Evolutionary conservation across 2,113 vertebrate genomes (phyloP).

Genomic region (Apaloderma vittatum): DNA sequence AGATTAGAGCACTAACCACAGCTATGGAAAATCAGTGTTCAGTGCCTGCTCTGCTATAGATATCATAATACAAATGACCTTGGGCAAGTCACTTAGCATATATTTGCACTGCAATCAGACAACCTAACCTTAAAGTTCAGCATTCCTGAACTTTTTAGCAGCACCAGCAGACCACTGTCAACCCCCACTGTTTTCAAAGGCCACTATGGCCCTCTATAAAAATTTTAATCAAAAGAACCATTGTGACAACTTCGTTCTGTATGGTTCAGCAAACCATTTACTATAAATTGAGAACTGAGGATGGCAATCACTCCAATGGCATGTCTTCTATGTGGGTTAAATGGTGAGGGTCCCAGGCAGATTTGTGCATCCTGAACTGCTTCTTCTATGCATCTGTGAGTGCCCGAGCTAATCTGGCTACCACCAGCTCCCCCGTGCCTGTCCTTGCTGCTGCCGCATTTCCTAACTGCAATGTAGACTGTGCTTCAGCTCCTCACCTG

Average conservation of each 20-base stretch:
- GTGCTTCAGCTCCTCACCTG: not conserved
- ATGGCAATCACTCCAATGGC: not conserved
- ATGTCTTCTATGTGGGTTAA: not conserved
- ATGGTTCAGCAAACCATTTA: not conserved
- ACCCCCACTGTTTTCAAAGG: slow-evolving; percentile 57
- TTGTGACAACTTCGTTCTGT: slow-evolving; percentile 49
- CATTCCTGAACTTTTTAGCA: slow-evolving; percentile 70
- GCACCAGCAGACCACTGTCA: slow-evolving; percentile 57
- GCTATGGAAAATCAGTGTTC: slow-evolving; percentile 64
- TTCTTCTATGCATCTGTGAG: not conserved
- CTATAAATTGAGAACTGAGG: slow-evolving; percentile 8
- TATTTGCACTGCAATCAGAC: slow-evolving; percentile 75
- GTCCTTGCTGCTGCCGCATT: not conserved
- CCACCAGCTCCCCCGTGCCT: not conserved
- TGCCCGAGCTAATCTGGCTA: not conserved
- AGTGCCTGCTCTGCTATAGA: slow-evolving; percentile 54
- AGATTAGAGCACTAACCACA: slow-evolving; percentile 68
- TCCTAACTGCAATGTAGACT: not conserved
- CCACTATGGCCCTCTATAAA: slow-evolving; percentile 26
- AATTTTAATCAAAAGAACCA: slow-evolving; percentile 44
- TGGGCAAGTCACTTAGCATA: slow-evolving; percentile 74
- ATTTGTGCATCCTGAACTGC: not conserved
- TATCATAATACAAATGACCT: slow-evolving; percentile 74
- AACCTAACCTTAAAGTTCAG: slow-evolving; percentile 73
- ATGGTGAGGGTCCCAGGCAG: not conserved